Base-by-base conservation (phyloP, 2,888 invertebrate species). In the Epiblema foenella region DNA sequence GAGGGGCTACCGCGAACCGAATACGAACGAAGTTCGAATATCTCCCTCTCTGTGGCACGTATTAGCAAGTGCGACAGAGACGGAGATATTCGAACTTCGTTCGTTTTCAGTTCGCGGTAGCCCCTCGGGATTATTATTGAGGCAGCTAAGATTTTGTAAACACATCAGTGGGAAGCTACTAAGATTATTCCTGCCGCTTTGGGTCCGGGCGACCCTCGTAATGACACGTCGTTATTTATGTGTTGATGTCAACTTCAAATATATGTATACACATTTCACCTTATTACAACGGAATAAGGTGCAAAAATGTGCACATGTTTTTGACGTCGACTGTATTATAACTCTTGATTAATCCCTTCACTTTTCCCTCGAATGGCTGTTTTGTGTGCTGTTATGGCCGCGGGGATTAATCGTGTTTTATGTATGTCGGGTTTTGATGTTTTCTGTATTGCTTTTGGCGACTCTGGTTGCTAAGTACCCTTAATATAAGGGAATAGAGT, bases 301-400 rank as follows among this genome's bases (percentile, higher is more conserved):
- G 4, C 2, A 24, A 24, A 24, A 24, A 3, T 4, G 24, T 24
- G 24, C 1, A 24, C 4, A 24, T 24, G 4, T 4, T 3, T 24
- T 24, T 24, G 24, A 24, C 24, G 1, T 24, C 24, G 24, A 24
- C 24, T 56, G 54, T 18, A 60, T 52, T 54, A 62, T 56, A 62
- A 62, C 52, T 52, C 60, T 42, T 17, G 68, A 68, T 68, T 62
- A 60, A 68, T 68, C 29, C 39, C 68, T 18, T 57, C 67, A 67
- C 58, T n/a, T 67, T 67, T 42, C 29, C 52, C 39, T 42, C 11
- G 42, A 58, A 58, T 58, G 49, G 57, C 37, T 54, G 20, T 58
- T 67, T 67, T 58, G 58, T 67, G 58, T 42, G 58, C 15, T 49
- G 20, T 67, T 58, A 51, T 49, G 57, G 57, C 49, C n/a, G 49